Conservation (phyloP, 2,888 invertebrate species). For the Phania funesta region DNA sequence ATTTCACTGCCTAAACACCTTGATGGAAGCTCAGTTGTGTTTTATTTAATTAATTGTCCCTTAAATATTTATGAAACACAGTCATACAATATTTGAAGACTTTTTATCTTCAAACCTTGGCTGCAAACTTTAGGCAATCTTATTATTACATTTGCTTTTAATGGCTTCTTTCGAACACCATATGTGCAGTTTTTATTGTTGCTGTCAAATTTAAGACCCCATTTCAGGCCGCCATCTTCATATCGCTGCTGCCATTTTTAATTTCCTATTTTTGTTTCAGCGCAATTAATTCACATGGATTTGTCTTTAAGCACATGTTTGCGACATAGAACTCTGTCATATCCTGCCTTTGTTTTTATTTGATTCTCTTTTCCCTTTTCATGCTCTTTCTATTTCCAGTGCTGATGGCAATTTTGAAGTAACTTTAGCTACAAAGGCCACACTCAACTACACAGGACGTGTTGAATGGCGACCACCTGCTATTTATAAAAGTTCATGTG, state of each 20-base stretch:
- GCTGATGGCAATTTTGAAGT: constrained; percentile 93
- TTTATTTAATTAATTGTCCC: no score
- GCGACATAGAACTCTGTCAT: neutral
- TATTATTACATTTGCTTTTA: no score
- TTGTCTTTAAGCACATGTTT: neutral
- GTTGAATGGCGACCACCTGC: constrained; percentile 96
- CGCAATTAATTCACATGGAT: neutral
- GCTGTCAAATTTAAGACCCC: no score
- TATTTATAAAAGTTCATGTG: constrained; percentile 93
- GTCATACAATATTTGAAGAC: no score
- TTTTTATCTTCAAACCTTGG: neutral
- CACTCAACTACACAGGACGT: constrained; percentile 89
- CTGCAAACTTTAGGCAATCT: neutral
- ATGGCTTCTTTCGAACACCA: neutral
- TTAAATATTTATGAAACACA: no score
- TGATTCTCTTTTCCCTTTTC: constrained; percentile 29
- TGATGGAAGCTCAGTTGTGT: no score
- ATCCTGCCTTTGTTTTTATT: constrained; percentile 25
- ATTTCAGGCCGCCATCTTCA: neutral
- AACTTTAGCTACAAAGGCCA: constrained; percentile 90
- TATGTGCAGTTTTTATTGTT: neutral
- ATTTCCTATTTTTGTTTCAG: constrained; percentile 32
- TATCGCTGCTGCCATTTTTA: constrained; percentile 2
- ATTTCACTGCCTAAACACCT: no score
- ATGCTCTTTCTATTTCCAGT: constrained; percentile 80